A percentile compares a stretch with the other conserved stretches of the same genome.
phyloP scores from a whole-genome alignment of 2,113 vertebrate genomes.

The Hippocampus mohnikei region DNA sequence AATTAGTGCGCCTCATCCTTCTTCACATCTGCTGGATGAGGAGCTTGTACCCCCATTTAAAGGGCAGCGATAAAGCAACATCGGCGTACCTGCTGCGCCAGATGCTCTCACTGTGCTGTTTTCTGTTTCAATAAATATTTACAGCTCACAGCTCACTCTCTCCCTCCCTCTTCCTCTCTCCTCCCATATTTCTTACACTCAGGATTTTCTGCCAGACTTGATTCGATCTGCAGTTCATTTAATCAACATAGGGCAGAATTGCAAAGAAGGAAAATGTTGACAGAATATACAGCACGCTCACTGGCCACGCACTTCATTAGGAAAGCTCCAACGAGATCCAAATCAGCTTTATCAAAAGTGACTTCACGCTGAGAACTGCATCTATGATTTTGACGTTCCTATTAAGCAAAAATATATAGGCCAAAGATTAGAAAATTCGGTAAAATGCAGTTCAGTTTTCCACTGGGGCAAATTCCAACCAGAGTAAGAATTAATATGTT shows the following conservation, averaged over 20 bases:
- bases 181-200: not conserved
- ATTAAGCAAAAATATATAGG: not conserved
- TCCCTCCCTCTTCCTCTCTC: not conserved
- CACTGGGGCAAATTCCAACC: no score
- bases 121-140: constrained; percentile 35
- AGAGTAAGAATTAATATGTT: not conserved
- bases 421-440: no score
- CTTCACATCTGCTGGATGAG: constrained; percentile 51
- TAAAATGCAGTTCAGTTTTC: no score
- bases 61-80: not conserved
- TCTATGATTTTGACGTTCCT: not conserved
- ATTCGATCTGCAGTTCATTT: constrained; percentile 5
- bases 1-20: constrained; percentile 50
- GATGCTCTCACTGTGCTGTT: constrained; percentile 28
- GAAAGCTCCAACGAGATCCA: not conserved
- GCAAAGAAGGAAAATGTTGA: not conserved
- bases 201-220: not conserved
- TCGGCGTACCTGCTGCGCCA: constrained; percentile 36
- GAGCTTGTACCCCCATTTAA: not conserved
- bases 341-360: not conserved
- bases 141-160: not conserved
- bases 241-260: not conserved
- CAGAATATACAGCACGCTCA: not conserved
- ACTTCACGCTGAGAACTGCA: not conserved
- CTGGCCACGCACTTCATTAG: not conserved